A percentile compares a stretch with the other conserved stretches of the same genome.
These are phyloP conservation scores for Pyrochroa serraticornis DNA, from an alignment of 2,888 invertebrate genomes.

Conservation along the genomic window DNA sequence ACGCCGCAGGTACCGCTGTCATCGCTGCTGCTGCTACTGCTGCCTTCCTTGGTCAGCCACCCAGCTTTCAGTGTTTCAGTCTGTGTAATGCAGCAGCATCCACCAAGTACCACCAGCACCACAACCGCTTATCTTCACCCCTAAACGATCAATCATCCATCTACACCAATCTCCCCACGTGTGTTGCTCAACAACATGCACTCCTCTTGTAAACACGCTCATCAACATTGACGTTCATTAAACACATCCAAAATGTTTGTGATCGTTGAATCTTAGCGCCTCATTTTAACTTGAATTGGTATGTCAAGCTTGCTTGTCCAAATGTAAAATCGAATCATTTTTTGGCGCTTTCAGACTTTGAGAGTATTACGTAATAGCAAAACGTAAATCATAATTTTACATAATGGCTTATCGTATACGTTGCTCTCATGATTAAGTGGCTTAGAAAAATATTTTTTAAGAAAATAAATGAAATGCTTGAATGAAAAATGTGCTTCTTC, in stretches of 20 bases:
- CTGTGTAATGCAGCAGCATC: conserved; percentile 21
- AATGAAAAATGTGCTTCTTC: too few relatives aligned
- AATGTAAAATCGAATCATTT: too few relatives aligned
- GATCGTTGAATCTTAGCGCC: conserved; percentile 2
- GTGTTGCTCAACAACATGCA: conserved; percentile 18
- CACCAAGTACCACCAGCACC: conserved; percentile 24
- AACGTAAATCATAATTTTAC: too few relatives aligned
- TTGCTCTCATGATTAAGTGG: too few relatives aligned
- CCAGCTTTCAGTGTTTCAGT: conserved; percentile 27
- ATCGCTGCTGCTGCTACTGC: conserved; percentile 36
- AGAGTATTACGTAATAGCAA: too few relatives aligned
- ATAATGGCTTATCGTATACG: too few relatives aligned
- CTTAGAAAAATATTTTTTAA: too few relatives aligned
- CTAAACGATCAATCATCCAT: background rate
- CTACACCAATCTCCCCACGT: conserved; percentile 19
- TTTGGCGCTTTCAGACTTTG: too few relatives aligned
- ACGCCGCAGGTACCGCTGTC: conserved; percentile 38
- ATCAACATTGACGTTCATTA: background rate
- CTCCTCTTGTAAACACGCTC: conserved; percentile 5
- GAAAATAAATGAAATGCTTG: too few relatives aligned
- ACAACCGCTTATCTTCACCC: conserved; percentile 24
- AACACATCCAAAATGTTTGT: conserved; percentile 13
- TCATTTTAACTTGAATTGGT: conserved; percentile 2
- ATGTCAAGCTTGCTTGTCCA: conserved; percentile 13
- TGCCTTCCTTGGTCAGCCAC: conserved; percentile 15